Evolutionary conservation across 2,797 vertebrate genomes (phyloP).

Genomic region (Danio albolineatus): DNA sequence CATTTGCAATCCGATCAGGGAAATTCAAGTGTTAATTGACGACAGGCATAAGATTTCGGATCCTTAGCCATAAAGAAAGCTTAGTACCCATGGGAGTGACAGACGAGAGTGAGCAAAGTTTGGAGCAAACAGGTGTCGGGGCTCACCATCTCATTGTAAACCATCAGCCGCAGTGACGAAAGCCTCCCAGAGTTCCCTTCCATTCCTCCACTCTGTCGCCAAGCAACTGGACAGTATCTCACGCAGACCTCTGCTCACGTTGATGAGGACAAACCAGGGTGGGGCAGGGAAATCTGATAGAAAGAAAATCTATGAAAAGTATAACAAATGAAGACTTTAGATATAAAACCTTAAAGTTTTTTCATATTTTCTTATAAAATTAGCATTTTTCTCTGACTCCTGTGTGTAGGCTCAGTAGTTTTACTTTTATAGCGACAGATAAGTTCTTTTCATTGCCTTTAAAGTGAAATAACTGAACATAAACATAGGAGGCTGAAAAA

Average conservation of each 20-base stretch:
- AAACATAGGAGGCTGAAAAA: too few species aligned
- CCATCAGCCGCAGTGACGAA: slow-evolving; percentile 31
- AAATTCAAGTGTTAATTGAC: slow-evolving; percentile 30
- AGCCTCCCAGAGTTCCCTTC: not conserved
- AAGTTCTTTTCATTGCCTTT: too few species aligned
- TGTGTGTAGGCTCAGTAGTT: too few species aligned
- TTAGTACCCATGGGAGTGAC: slow-evolving; percentile 25
- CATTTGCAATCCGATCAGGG: not conserved
- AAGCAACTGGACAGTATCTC: slow-evolving; percentile 5
- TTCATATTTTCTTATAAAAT: too few species aligned
- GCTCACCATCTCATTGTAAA: slow-evolving; percentile 11
- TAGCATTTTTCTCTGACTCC: too few species aligned
- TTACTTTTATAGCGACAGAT: too few species aligned
- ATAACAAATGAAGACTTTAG: too few species aligned
- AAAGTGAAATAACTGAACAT: too few species aligned
- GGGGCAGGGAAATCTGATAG: not conserved
- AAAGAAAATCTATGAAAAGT: not conserved
- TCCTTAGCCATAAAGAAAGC: slow-evolving; percentile 14
- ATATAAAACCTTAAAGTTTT: too few species aligned
- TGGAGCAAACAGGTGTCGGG: slow-evolving; percentile 46
- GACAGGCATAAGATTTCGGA: slow-evolving; percentile 10
- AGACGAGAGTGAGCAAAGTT: slow-evolving; percentile 36
- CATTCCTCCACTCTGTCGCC: slow-evolving; percentile 10
- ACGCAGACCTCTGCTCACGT: not conserved
- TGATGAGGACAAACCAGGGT: not conserved